These are phyloP conservation scores for Salvelinus fontinalis DNA, from an alignment of 2,113 vertebrate genomes.

Conservation along the genomic window DNA sequence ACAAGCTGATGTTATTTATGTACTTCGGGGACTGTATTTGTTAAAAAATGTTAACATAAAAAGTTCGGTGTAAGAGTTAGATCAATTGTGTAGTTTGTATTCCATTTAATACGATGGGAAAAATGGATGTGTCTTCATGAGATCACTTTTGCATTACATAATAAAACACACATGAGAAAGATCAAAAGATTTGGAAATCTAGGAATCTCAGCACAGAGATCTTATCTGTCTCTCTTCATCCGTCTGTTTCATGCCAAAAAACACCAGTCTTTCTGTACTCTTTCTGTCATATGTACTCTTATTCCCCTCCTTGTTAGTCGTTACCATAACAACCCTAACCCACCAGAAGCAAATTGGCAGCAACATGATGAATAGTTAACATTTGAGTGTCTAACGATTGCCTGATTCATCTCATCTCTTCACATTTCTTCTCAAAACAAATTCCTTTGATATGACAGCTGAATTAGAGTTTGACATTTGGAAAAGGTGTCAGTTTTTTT, in stretches of 20 bases:
- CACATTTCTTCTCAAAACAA: constrained; percentile 29
- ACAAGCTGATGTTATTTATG: too few species aligned
- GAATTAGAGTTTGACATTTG: constrained; percentile 37
- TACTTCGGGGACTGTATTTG: too few species aligned
- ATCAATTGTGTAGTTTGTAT: not conserved
- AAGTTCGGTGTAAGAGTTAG: too few species aligned
- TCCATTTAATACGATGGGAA: not conserved
- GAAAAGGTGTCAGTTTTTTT: constrained; percentile 27
- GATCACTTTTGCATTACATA: not conserved
- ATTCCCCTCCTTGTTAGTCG: not conserved
- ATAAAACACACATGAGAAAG: not conserved
- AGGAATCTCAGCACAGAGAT: constrained; percentile 9
- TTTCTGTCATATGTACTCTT: not conserved
- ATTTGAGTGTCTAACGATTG: constrained; percentile 11
- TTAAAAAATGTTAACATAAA: too few species aligned
- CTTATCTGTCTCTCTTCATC: not conserved
- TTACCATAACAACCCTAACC: not conserved
- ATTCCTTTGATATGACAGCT: not conserved
- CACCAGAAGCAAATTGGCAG: constrained; percentile 46
- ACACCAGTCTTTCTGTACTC: not conserved
- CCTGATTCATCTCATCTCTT: constrained; percentile 25
- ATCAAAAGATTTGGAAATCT: constrained; percentile 2
- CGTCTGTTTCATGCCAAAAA: constrained; percentile 36
- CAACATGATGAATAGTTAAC: constrained; percentile 38
- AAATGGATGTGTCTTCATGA: not conserved